Conservation (phyloP, 2,888 invertebrate genomes). For the Tipula confusa region DNA sequence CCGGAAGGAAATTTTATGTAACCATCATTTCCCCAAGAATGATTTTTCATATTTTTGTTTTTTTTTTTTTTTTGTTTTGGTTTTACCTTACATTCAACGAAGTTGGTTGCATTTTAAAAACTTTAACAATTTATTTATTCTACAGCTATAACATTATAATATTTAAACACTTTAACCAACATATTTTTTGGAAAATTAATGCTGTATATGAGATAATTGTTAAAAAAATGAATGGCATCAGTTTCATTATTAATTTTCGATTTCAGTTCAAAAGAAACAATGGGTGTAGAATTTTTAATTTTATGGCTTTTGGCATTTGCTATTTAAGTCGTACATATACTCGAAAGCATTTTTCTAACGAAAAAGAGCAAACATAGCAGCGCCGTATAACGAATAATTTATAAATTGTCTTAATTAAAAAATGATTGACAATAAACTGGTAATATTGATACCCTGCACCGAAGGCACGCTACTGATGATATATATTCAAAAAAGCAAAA, state of each 20-base stretch:
- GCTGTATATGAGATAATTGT: not conserved
- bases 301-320: not conserved
- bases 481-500: too few species aligned
- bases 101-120: not conserved
- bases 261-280: not conserved
- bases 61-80: not conserved
- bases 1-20: constrained; percentile 25
- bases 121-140: not conserved
- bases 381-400: too few species aligned
- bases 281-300: not conserved
- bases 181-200: not conserved
- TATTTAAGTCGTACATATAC: too few species aligned
- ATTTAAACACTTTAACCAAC: not conserved
- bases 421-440: too few species aligned
- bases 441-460: too few species aligned
- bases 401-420: too few species aligned
- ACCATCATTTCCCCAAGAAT: constrained; percentile 8
- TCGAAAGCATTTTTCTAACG: too few species aligned
- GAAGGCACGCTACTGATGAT: too few species aligned
- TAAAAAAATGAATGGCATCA: too few species aligned
- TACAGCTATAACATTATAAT: not conserved
- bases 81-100: not conserved
- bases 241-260: too few species aligned
- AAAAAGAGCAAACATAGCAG: too few species aligned
- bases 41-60: too few species aligned